A percentile compares a stretch with the other conserved stretches of the same genome.
phyloP scores from a whole-genome alignment of 2,888 invertebrate species.

The Dolichopus griseipennis region DNA sequence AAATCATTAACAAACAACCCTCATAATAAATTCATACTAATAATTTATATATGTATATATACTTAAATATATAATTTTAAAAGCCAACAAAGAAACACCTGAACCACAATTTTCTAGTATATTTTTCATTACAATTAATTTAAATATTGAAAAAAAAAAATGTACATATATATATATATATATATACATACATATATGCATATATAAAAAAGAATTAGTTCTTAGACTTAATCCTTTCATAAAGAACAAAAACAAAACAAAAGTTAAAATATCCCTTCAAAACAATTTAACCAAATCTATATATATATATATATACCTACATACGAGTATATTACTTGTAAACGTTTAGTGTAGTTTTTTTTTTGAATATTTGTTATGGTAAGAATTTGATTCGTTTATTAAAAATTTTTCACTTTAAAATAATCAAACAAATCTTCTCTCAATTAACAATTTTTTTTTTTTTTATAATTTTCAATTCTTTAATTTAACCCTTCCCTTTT shows the following conservation, averaged over 20 bases:
- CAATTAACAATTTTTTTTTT: no score
- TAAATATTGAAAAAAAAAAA: background rate
- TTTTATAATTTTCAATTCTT: no score
- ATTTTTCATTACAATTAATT: background rate
- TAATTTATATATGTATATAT: background rate
- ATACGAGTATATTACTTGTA: no score
- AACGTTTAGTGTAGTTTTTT: no score
- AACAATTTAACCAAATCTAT: background rate
- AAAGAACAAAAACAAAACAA: no score
- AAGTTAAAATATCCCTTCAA: background rate
- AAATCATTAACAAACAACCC: constrained; percentile 1
- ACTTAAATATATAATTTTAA: no score
- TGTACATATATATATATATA: background rate
- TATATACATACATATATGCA: no score
- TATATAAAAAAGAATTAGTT: background rate
- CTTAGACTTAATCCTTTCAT: background rate
- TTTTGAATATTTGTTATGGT: no score
- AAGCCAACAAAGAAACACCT: background rate
- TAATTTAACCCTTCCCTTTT: no score
- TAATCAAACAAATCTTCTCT: background rate
- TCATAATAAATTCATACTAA: background rate
- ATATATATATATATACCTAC: no score
- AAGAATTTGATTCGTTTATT: background rate
- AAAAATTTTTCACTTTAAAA: background rate
- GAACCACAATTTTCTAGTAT: background rate